phyloP scores from a whole-genome alignment of 2,113 vertebrate species.

The Corapipo altera region DNA sequence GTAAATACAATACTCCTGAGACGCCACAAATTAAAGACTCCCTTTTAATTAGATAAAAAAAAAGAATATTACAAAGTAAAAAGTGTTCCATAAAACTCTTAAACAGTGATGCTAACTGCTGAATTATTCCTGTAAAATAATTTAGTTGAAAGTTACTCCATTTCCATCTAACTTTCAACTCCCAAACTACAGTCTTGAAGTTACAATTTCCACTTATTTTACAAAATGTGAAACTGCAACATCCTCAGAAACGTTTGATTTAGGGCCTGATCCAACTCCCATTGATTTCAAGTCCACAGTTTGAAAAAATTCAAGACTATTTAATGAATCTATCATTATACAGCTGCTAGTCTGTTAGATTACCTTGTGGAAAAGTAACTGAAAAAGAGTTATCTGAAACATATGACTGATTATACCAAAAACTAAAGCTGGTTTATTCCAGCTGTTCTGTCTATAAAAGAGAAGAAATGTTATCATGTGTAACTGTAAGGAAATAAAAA shows the following conservation, averaged over 20 bases:
- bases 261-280: neutral
- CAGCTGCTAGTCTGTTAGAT: neutral
- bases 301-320: neutral
- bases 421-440: neutral
- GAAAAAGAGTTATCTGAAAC: neutral
- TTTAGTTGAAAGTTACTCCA: neutral
- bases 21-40: neutral
- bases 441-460: neutral
- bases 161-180: neutral
- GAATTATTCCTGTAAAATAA: neutral
- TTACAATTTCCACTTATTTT: neutral
- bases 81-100: neutral
- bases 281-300: neutral
- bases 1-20: conserved; percentile 21
- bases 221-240: neutral
- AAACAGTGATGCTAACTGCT: neutral
- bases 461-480: neutral
- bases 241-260: neutral
- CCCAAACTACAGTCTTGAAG: neutral
- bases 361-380: neutral
- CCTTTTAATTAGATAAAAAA: neutral
- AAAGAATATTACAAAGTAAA: neutral
- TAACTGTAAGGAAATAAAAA: conserved; percentile 2
- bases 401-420: neutral
- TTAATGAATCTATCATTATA: neutral